phyloP scores from a whole-genome alignment of 2,113 vertebrate species.

The Hydrolagus affinis region DNA sequence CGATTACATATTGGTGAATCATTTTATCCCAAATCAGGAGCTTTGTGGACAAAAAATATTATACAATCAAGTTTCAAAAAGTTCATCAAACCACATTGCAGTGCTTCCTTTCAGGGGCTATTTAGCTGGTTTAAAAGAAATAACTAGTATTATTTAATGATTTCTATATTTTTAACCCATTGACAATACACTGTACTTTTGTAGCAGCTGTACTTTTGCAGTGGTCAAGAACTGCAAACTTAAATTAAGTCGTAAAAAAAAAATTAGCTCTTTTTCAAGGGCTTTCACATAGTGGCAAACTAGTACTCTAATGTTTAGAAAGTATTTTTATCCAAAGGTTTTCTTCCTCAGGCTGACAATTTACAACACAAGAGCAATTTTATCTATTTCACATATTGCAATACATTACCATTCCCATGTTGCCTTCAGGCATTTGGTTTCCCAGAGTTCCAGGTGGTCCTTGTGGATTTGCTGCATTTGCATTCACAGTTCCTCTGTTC shows the following conservation, averaged over 20 bases:
- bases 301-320: not conserved
- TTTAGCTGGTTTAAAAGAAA: no score
- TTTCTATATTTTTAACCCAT: no score
- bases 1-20: no score
- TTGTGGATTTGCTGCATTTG: slow-evolving; percentile 22
- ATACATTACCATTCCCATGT: slow-evolving; percentile 31
- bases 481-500: slow-evolving; percentile 24
- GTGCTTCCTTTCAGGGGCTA: no score
- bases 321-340: not conserved
- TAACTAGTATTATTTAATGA: no score
- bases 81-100: no score
- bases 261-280: not conserved
- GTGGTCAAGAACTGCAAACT: not conserved
- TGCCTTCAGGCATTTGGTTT: slow-evolving; percentile 29
- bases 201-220: no score
- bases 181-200: no score
- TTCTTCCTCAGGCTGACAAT: not conserved
- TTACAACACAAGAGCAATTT: not conserved
- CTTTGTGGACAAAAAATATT: no score
- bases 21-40: no score
- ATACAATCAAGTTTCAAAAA: no score
- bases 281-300: not conserved
- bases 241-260: not conserved
- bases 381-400: not conserved
- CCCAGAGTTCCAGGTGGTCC: slow-evolving; percentile 26